Conservation (phyloP, 2,113 vertebrate species). For the Progne subis region DNA sequence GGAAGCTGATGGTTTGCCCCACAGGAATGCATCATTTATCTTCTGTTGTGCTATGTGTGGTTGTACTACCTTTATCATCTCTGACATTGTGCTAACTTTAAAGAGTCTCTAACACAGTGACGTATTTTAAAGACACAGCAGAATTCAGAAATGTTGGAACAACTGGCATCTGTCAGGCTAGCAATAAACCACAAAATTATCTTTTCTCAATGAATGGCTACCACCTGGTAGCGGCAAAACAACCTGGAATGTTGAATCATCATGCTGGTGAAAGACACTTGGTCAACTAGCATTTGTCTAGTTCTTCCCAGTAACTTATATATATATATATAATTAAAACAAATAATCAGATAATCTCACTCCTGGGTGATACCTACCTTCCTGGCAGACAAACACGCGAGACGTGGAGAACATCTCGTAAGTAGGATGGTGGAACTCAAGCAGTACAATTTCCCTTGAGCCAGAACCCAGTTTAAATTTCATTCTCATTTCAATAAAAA, state of each 20-base stretch:
- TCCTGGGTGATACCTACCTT: neutral
- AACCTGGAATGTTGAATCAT: neutral
- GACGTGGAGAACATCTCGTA: rapidly evolving
- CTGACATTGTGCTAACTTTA: neutral
- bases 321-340: neutral
- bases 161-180: neutral
- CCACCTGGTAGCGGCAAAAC: neutral
- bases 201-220: neutral
- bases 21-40: conserved; percentile 12
- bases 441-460: neutral
- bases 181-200: neutral
- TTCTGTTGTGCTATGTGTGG: neutral
- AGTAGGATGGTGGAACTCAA: neutral
- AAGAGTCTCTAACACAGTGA: neutral
- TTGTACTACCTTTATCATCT: neutral
- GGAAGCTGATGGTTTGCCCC: neutral
- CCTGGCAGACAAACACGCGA: rapidly evolving
- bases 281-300: neutral
- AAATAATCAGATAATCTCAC: neutral
- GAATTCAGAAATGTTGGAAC: neutral
- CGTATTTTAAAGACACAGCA: neutral
- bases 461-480: neutral
- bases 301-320: neutral
- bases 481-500: neutral
- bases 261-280: neutral